Conservation (phyloP, 1,140 invertebrate species). For the Heliconius himera region DNA sequence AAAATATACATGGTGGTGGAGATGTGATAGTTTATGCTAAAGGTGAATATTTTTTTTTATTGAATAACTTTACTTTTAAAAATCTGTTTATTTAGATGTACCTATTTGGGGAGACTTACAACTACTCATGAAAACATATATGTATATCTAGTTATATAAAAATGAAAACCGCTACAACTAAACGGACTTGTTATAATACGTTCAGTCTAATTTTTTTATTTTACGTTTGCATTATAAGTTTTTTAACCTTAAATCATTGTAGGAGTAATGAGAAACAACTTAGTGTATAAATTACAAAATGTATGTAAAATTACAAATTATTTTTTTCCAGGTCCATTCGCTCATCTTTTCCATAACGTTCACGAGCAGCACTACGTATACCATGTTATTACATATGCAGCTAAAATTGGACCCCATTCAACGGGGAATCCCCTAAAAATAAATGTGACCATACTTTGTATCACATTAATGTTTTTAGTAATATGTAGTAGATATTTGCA, state of each 20-base stretch:
- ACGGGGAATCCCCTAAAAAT: slow-evolving; percentile 2
- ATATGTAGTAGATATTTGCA: background rate
- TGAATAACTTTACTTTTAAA: background rate
- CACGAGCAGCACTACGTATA: slow-evolving; percentile 96
- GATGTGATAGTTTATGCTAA: slow-evolving; percentile 93
- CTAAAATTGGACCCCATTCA: slow-evolving; percentile 53
- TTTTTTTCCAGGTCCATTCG: slow-evolving; percentile 88
- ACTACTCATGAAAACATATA: too few species aligned
- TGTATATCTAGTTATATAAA: too few species aligned
- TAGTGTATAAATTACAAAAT: too few species aligned
- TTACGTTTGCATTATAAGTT: too few species aligned
- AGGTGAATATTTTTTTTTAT: slow-evolving; percentile 79
- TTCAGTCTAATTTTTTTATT: too few species aligned
- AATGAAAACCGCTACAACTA: too few species aligned
- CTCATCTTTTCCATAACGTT: slow-evolving; percentile 93
- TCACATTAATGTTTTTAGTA: slow-evolving; percentile 11
- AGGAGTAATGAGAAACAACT: too few species aligned
- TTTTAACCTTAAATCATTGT: background rate
- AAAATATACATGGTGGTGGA: slow-evolving; percentile 90
- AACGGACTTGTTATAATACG: too few species aligned
- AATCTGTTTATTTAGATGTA: background rate
- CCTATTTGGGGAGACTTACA: too few species aligned
- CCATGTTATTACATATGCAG: slow-evolving; percentile 91
- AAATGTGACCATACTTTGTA: slow-evolving; percentile 18
- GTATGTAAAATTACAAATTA: background rate